These are phyloP conservation scores for Pelusios castaneus DNA, from an alignment of 2,113 vertebrate genomes.

Conservation along the genomic window DNA sequence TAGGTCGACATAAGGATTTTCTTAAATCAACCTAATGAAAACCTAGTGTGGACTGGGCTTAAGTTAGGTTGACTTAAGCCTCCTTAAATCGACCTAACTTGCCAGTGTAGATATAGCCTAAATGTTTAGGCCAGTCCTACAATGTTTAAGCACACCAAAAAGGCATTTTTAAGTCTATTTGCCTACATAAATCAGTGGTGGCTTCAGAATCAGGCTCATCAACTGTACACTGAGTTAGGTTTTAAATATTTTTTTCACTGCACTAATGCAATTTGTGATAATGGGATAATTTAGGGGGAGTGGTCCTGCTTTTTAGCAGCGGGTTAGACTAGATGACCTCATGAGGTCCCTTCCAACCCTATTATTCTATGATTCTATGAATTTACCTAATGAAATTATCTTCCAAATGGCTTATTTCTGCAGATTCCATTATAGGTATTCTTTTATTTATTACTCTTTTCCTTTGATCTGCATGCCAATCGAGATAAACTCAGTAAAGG, in stretches of 20 bases:
- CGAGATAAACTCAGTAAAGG: constrained; percentile 79
- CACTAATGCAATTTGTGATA: too few relatives aligned
- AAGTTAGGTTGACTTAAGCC: too few relatives aligned
- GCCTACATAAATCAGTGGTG: constrained; percentile 55
- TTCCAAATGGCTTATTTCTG: constrained; percentile 73
- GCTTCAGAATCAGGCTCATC: constrained; percentile 58
- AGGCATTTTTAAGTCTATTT: constrained; percentile 63
- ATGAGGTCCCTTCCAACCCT: too few relatives aligned
- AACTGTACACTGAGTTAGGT: constrained; percentile 36
- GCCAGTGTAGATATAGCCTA: too few relatives aligned
- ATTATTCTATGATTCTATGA: too few relatives aligned
- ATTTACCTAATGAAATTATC: constrained; percentile 68
- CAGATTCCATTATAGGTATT: constrained; percentile 74
- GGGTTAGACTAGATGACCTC: too few relatives aligned
- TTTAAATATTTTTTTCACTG: constrained; percentile 59
- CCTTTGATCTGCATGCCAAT: constrained; percentile 83
- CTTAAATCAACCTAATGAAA: too few relatives aligned
- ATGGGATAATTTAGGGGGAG: too few relatives aligned
- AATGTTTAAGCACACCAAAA: constrained; percentile 40
- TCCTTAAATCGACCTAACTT: too few relatives aligned
- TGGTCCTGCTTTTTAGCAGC: too few relatives aligned
- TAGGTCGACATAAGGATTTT: too few relatives aligned
- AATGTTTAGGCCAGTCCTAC: constrained; percentile 40
- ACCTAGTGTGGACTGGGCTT: too few relatives aligned
- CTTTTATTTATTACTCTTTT: constrained; percentile 76